Conservation (phyloP, 2,888 invertebrate genomes). For the Cheilosia pagana region DNA sequence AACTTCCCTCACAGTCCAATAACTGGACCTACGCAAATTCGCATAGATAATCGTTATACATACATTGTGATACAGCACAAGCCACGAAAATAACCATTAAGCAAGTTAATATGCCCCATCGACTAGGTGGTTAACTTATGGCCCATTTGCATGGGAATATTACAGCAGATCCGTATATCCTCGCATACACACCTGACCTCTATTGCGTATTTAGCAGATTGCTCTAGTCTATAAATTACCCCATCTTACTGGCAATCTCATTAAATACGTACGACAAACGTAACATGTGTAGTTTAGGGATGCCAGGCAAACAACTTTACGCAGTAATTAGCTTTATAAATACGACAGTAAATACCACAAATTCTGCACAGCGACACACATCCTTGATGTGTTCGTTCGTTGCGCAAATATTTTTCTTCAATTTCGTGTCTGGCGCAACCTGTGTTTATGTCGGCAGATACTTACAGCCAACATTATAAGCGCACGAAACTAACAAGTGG, state of each 20-base stretch:
- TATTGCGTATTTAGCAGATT: neutral
- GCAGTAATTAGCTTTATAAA: slow-evolving; percentile 33
- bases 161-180: too few relatives aligned
- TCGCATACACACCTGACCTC: neutral
- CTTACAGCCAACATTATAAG: neutral
- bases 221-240: neutral
- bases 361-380: slow-evolving; percentile 24
- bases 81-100: too few relatives aligned
- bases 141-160: too few relatives aligned
- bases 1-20: too few relatives aligned
- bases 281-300: slow-evolving; percentile 1
- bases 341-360: slow-evolving; percentile 9
- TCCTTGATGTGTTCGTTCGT: slow-evolving; percentile 4
- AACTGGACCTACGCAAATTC: too few relatives aligned
- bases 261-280: neutral
- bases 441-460: neutral
- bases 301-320: neutral
- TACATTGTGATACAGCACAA: too few relatives aligned
- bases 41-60: too few relatives aligned
- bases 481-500: slow-evolving; percentile 5
- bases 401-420: neutral
- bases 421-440: neutral
- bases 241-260: slow-evolving; percentile 16
- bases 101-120: too few relatives aligned
- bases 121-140: too few relatives aligned